Percentiles rank a stretch among this genome's conserved stretches.
phyloP scores from a whole-genome alignment of 2,113 vertebrate species.

The Rhinolophus ferrumequinum region DNA sequence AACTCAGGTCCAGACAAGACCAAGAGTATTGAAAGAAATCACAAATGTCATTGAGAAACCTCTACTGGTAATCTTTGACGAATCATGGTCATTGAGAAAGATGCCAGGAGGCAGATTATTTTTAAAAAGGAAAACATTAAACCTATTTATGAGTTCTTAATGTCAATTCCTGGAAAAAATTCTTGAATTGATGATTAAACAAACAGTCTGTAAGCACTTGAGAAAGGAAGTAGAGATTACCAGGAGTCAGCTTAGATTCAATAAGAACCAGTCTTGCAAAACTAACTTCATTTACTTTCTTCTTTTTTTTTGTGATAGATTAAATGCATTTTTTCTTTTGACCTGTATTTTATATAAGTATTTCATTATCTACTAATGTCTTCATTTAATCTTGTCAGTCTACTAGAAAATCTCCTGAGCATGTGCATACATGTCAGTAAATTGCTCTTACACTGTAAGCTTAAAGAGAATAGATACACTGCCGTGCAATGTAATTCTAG shows the following conservation, averaged over 20 bases:
- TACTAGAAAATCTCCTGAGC: background rate
- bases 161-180: conserved; percentile 39
- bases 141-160: conserved; percentile 21
- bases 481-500: background rate
- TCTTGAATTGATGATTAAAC: conserved; percentile 48
- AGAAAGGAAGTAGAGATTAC: conserved; percentile 48
- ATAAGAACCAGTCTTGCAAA: conserved; percentile 46
- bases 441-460: background rate
- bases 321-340: conserved; percentile 56
- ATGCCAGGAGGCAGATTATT: conserved; percentile 7
- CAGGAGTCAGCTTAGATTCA: conserved; percentile 15
- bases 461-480: background rate
- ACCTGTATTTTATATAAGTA: conserved; percentile 54
- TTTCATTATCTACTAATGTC: conserved; percentile 54
- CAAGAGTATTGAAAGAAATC: background rate
- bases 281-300: background rate
- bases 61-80: background rate
- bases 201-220: background rate
- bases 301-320: conserved; percentile 51
- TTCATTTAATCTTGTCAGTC: conserved; percentile 54
- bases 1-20: background rate
- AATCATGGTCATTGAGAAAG: background rate
- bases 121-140: conserved; percentile 34
- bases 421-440: background rate
- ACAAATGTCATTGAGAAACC: background rate